Percentiles rank a stretch among this genome's conserved stretches.
These are phyloP conservation scores for Pseudomugil tenellus DNA, from an alignment of 2,797 vertebrate species.

Conservation along the genomic window DNA sequence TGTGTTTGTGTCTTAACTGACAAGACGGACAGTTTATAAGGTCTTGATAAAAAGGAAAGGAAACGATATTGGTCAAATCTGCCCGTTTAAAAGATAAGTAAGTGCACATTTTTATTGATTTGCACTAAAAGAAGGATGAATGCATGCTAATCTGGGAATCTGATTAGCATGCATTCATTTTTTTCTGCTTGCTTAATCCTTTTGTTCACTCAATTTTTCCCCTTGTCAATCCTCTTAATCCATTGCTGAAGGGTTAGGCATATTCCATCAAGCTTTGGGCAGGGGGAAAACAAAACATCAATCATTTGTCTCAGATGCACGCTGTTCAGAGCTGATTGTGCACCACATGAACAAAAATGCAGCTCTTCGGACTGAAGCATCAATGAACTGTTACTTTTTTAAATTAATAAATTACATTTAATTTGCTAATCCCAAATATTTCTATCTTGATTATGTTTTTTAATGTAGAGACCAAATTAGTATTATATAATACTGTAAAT, in stretches of 20 bases:
- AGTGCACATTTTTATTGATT: background rate
- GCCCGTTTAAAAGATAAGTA: background rate
- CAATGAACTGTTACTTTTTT: background rate
- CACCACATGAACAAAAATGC: background rate
- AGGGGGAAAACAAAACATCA: background rate
- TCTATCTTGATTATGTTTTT: too few relatives aligned
- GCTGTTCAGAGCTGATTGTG: background rate
- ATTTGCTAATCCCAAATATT: background rate
- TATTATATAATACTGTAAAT: too few relatives aligned
- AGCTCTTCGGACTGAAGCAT: slow-evolving; percentile 2
- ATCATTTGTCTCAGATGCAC: background rate
- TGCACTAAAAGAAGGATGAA: background rate
- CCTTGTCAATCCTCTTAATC: slow-evolving; percentile 5
- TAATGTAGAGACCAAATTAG: too few relatives aligned
- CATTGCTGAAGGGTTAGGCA: slow-evolving; percentile 6
- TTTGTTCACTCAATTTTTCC: slow-evolving; percentile 15
- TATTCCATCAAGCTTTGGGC: slow-evolving; percentile 20
- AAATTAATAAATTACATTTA: background rate
- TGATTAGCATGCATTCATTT: slow-evolving; percentile 9
- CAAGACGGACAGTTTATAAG: slow-evolving; percentile 51
- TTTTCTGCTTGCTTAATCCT: slow-evolving; percentile 16
- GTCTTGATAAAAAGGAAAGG: slow-evolving; percentile 55
- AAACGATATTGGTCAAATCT: background rate
- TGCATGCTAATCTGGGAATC: background rate
- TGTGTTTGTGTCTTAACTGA: slow-evolving; percentile 60